These are phyloP conservation scores for Fabriciana adippe DNA, from an alignment of 2,888 invertebrate species.

Conservation along the genomic window DNA sequence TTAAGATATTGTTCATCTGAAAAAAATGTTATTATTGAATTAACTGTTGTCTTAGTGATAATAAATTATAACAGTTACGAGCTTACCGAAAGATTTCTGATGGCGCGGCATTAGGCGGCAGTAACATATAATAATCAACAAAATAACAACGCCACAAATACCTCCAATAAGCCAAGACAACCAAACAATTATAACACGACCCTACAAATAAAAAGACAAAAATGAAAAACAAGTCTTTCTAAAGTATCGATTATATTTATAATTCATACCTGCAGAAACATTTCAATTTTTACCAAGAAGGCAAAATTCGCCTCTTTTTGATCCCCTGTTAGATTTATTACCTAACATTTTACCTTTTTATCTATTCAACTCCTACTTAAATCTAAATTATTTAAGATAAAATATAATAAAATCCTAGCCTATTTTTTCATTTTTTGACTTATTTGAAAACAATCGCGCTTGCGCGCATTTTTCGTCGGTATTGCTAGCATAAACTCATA, in stretches of 20 bases:
- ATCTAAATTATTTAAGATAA: conserved; percentile 51
- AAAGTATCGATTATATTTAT: conserved; percentile 52
- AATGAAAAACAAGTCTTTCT: conserved; percentile 30
- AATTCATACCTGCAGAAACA: conserved; percentile 73
- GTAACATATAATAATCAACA: conserved; percentile 85
- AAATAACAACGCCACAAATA: conserved; percentile 84
- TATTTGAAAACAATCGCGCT: conserved; percentile 51
- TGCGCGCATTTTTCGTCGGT: conserved; percentile 36
- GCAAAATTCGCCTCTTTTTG: conserved; percentile 66
- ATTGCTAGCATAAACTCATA: conserved; percentile 8
- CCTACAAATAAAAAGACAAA: conserved; percentile 56
- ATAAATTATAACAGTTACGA: conserved; percentile 7
- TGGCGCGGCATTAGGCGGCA: conserved; percentile 87
- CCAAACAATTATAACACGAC: conserved; percentile 80
- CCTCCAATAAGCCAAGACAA: conserved; percentile 83
- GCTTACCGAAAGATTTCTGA: conserved; percentile 86
- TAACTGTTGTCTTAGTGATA: too few relatives aligned
- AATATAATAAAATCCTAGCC: conserved; percentile 44
- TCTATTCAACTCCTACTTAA: conserved; percentile 52
- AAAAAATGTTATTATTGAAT: conserved; percentile 37
- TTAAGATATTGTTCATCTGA: conserved; percentile 76
- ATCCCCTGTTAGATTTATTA: conserved; percentile 53
- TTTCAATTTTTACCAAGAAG: conserved; percentile 70
- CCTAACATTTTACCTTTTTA: conserved; percentile 65
- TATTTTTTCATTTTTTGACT: conserved; percentile 47